Evolutionary conservation across 2,797 vertebrate genomes (phyloP).

Genomic region (Sarcoramphus papa): DNA sequence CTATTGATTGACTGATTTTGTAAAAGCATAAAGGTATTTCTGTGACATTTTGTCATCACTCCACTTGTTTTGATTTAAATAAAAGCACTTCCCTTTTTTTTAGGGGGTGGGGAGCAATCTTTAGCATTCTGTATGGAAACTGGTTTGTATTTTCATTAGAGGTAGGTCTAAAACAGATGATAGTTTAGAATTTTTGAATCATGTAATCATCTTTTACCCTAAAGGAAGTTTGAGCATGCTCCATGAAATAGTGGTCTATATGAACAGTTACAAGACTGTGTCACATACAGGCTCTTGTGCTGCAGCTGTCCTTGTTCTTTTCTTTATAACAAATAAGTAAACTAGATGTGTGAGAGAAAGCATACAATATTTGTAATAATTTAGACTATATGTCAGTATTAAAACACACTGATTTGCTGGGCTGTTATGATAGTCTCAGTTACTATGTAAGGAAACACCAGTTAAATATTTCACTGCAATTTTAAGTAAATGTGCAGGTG

Average conservation of each 20-base stretch:
- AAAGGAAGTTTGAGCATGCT: background rate
- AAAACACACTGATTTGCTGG: background rate
- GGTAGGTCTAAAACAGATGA: background rate
- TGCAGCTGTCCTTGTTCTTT: background rate
- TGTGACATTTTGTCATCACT: background rate
- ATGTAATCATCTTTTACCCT: background rate
- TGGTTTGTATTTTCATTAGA: background rate
- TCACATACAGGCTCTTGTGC: background rate
- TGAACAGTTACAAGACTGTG: background rate
- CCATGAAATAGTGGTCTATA: background rate
- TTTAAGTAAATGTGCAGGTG: background rate
- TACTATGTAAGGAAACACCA: background rate
- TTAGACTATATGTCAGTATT: background rate
- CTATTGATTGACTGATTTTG: background rate
- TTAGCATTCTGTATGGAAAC: background rate
- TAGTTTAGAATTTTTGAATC: background rate
- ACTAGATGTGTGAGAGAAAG: background rate
- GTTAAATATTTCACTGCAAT: background rate
- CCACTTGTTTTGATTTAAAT: background rate
- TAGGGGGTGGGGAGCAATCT: fast-evolving
- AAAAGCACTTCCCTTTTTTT: background rate
- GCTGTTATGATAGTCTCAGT: background rate
- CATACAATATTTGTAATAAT: background rate
- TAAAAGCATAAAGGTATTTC: background rate
- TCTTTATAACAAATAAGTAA: background rate